Conservation (phyloP, 2,797 vertebrate species). For the Spinus olivaceus region DNA sequence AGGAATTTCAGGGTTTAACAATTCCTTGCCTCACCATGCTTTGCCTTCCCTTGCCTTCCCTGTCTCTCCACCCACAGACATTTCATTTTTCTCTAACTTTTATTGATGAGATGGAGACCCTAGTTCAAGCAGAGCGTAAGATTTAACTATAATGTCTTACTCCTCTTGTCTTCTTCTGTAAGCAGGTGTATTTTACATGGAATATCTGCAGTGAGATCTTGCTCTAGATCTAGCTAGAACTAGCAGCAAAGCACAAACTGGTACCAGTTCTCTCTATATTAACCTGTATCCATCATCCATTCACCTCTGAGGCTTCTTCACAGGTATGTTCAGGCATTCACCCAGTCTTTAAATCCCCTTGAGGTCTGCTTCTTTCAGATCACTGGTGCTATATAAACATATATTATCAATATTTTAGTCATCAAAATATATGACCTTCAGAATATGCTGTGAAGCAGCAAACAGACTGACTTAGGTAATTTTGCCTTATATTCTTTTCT, state of each 20-base stretch:
- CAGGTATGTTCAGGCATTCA: background rate
- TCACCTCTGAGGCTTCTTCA: background rate
- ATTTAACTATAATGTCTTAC: background rate
- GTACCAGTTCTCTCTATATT: background rate
- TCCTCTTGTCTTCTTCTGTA: background rate
- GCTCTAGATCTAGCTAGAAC: background rate
- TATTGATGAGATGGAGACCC: background rate
- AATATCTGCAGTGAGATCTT: background rate
- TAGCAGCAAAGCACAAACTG: background rate
- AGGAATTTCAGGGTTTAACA: background rate
- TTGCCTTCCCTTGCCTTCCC: background rate
- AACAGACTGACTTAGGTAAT: background rate
- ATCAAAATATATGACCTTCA: background rate
- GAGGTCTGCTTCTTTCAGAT: background rate
- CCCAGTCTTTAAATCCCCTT: background rate
- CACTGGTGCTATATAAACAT: background rate
- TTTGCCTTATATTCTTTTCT: background rate
- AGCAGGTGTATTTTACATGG: background rate
- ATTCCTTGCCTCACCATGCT: background rate
- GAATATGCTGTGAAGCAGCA: background rate
- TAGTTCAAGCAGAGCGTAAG: background rate
- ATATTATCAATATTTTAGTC: background rate
- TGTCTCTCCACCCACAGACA: background rate
- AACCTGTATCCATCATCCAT: background rate
- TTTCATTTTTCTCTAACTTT: background rate